Conservation (phyloP, 2,888 invertebrate species). For the Buathra laborator region DNA sequence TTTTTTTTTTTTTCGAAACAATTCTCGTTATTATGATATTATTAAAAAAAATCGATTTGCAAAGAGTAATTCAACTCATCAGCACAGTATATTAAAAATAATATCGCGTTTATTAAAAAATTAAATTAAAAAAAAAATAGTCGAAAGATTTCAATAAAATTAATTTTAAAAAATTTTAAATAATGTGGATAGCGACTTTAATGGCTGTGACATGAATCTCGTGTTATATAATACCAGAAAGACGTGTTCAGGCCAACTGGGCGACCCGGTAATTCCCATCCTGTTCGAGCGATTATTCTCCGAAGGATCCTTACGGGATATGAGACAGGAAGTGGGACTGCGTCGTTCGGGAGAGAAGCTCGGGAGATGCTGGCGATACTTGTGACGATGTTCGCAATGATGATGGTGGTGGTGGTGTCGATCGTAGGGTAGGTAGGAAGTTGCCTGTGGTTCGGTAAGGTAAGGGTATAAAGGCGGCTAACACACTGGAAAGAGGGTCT, state of each 20-base stretch:
- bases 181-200: background rate
- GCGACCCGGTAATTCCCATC: slow-evolving; percentile 70
- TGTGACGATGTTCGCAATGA: slow-evolving; percentile 45
- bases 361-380: slow-evolving; percentile 45
- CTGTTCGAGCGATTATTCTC: slow-evolving; percentile 53
- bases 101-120: too few relatives aligned
- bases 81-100: too few relatives aligned
- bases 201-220: background rate
- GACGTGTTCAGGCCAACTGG: slow-evolving; percentile 72
- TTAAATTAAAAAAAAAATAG: too few relatives aligned
- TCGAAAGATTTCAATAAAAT: too few relatives aligned
- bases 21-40: too few relatives aligned
- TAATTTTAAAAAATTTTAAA: background rate
- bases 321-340: slow-evolving; percentile 63
- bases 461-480: slow-evolving; percentile 69
- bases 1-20: too few relatives aligned
- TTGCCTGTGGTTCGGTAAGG: slow-evolving; percentile 66
- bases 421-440: slow-evolving; percentile 62
- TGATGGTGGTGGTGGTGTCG: slow-evolving; percentile 32
- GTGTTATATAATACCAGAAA: slow-evolving; percentile 67
- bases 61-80: too few relatives aligned
- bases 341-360: slow-evolving; percentile 40
- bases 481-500: slow-evolving; percentile 20
- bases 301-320: slow-evolving; percentile 61
- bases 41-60: too few relatives aligned